These are phyloP conservation scores for Alauda arvensis DNA, from an alignment of 2,797 vertebrate genomes.

Conservation along the genomic window DNA sequence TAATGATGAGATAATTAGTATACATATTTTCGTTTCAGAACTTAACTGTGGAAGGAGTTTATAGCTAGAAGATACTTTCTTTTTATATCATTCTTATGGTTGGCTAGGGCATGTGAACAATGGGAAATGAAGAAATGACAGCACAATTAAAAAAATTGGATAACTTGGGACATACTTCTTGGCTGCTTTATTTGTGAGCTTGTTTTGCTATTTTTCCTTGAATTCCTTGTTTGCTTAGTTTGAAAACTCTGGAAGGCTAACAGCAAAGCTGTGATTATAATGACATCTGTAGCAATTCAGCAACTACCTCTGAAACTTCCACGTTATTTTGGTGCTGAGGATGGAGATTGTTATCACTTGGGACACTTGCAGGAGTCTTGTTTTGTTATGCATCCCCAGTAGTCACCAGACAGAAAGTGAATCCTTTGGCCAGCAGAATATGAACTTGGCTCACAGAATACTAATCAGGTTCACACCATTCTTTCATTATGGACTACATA, in stretches of 20 bases:
- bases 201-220: background rate
- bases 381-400: background rate
- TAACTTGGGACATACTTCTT: background rate
- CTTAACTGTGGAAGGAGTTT: background rate
- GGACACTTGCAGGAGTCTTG: background rate
- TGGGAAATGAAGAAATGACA: background rate
- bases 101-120: conserved; percentile 4
- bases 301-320: background rate
- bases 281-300: background rate
- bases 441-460: background rate
- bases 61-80: conserved; percentile 22
- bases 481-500: background rate
- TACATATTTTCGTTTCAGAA: conserved; percentile 35
- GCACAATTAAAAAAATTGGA: background rate
- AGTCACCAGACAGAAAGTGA: background rate
- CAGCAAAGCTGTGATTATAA: background rate
- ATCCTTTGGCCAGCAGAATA: background rate
- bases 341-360: background rate
- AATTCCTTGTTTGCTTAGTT: background rate
- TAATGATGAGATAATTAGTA: conserved; percentile 34
- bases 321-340: background rate
- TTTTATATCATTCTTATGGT: background rate
- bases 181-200: background rate
- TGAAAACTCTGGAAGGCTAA: background rate
- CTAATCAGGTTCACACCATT: background rate